These are phyloP conservation scores for Drosophila siamana DNA, from an alignment of 2,888 invertebrate genomes.

Conservation along the genomic window DNA sequence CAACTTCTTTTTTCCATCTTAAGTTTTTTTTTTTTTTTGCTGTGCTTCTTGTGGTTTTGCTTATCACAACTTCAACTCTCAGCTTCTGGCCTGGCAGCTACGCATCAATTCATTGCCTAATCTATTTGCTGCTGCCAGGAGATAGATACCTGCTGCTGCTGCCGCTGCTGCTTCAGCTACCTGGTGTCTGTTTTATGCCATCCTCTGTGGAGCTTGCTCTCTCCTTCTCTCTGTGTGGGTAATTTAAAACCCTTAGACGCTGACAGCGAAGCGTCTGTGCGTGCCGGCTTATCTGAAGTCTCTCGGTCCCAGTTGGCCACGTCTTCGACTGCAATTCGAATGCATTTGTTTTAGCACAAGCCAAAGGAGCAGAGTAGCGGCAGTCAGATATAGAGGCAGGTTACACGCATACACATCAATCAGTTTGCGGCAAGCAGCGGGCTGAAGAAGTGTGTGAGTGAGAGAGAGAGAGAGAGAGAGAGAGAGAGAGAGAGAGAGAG, in stretches of 20 bases:
- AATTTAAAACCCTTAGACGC: conserved; percentile 76
- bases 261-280: conserved; percentile 77
- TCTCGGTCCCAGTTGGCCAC: conserved; percentile 57
- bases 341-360: conserved; percentile 70
- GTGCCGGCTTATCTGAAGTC: conserved; percentile 69
- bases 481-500: too few relatives aligned
- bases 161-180: conserved; percentile 8
- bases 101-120: conserved; percentile 79
- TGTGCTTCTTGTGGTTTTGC: conserved; percentile 63
- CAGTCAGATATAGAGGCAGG: too few relatives aligned
- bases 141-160: conserved; percentile 21
- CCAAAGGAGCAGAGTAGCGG: too few relatives aligned
- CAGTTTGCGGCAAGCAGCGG: too few relatives aligned
- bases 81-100: conserved; percentile 75
- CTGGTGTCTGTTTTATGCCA: conserved; percentile 25
- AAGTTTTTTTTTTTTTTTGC: too few relatives aligned
- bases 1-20: conserved; percentile 40
- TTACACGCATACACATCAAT: conserved; percentile 72
- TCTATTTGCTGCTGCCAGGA: conserved; percentile 68
- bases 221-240: conserved; percentile 45
- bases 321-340: conserved; percentile 69
- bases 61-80: conserved; percentile 79
- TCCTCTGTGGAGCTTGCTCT: conserved; percentile 21
- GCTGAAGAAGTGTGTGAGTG: too few relatives aligned
- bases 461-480: too few relatives aligned